Evolutionary conservation across 2,797 vertebrate species (phyloP).

Genomic region (Anas bernieri): DNA sequence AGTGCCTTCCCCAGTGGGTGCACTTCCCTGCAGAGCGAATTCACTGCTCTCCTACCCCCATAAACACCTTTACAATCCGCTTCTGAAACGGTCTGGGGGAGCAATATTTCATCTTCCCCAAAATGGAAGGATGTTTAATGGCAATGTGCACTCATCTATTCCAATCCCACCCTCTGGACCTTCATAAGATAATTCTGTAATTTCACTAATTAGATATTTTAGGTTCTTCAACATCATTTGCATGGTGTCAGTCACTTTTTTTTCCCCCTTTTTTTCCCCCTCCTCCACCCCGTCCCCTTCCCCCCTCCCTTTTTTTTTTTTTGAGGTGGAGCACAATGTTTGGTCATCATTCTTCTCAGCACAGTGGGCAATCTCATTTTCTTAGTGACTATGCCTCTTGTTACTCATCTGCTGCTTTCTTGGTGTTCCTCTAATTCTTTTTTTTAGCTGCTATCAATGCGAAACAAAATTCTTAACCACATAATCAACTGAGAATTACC

Average conservation of each 20-base stretch:
- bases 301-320: not conserved
- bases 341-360: too few relatives aligned
- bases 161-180: not conserved
- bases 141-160: not conserved
- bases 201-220: not conserved
- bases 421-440: not conserved
- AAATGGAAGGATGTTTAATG: not conserved
- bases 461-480: not conserved
- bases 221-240: not conserved
- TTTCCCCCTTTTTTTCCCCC: not conserved
- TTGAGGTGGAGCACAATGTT: too few relatives aligned
- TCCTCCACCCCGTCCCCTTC: too few relatives aligned
- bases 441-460: not conserved
- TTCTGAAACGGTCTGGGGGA: not conserved
- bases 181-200: not conserved
- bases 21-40: accelerated
- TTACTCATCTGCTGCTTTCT: not conserved
- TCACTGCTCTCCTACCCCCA: not conserved
- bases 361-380: not conserved
- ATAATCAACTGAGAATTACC: not conserved
- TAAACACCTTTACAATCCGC: not conserved
- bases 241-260: not conserved
- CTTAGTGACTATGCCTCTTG: not conserved
- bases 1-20: accelerated
- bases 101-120: not conserved